phyloP scores from a whole-genome alignment of 2,113 vertebrate species.

The Piaya cayana region DNA sequence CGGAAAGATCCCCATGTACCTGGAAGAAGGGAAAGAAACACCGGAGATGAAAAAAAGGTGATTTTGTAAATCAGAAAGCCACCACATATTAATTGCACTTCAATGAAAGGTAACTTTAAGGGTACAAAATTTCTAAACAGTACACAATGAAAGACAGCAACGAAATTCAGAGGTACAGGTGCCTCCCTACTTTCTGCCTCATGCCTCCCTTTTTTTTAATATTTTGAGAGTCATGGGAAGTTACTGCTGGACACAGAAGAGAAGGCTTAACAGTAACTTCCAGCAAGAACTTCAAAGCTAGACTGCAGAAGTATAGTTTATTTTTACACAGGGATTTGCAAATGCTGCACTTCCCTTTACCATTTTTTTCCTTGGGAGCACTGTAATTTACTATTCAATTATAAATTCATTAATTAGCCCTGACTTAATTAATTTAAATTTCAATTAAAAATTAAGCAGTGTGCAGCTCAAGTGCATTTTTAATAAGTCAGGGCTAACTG shows the following conservation, averaged over 20 bases:
- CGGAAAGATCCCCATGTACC: constrained; percentile 84
- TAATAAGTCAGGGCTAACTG: constrained; percentile 65
- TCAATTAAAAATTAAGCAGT: constrained; percentile 75
- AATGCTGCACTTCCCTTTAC: constrained; percentile 56
- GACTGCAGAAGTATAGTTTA: neutral
- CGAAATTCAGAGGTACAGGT: neutral
- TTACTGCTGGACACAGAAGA: constrained; percentile 9
- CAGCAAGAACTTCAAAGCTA: constrained; percentile 22
- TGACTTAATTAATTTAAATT: constrained; percentile 77
- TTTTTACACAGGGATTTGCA: constrained; percentile 52
- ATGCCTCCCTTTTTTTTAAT: neutral
- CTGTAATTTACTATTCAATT: constrained; percentile 73
- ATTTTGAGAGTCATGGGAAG: neutral
- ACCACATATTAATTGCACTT: neutral
- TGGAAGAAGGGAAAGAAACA: constrained; percentile 62
- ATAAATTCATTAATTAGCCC: constrained; percentile 75
- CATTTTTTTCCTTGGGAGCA: constrained; percentile 53
- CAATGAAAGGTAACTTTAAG: neutral
- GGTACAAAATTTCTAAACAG: neutral
- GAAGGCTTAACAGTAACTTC: neutral
- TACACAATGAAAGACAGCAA: neutral
- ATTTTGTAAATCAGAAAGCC: neutral
- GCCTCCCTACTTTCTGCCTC: neutral
- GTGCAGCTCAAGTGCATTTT: constrained; percentile 65
- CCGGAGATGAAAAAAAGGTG: neutral